Evolutionary conservation across 2,113 vertebrate genomes (phyloP).

Genomic region (Oriolus oriolus): DNA sequence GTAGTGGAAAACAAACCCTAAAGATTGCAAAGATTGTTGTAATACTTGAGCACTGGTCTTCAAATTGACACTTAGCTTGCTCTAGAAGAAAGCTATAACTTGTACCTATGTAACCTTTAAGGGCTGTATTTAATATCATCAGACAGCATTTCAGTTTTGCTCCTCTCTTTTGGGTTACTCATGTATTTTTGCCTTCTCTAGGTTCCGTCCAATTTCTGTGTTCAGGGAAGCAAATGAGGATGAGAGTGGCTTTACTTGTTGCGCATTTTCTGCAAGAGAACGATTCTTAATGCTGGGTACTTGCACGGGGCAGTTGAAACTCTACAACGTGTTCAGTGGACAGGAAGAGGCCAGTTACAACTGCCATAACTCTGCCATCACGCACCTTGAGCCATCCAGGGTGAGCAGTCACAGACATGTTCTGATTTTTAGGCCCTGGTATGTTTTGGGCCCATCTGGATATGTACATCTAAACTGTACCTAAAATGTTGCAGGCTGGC

Average conservation of each 20-base stretch:
- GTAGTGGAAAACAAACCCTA: not conserved
- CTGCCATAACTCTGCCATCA: slow-evolving; percentile 96
- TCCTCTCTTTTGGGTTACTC: not conserved
- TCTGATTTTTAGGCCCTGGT: not conserved
- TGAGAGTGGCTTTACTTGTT: slow-evolving; percentile 96
- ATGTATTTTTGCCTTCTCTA: slow-evolving; percentile 40
- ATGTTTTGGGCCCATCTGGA: not conserved
- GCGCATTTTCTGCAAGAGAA: slow-evolving; percentile 95
- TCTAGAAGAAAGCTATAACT: not conserved
- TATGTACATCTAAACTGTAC: not conserved
- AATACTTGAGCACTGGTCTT: not conserved
- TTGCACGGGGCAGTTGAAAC: slow-evolving; percentile 93
- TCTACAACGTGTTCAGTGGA: slow-evolving; percentile 97
- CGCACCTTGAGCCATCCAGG: slow-evolving; percentile 94
- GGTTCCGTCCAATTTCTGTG: slow-evolving; percentile 97
- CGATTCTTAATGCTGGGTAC: slow-evolving; percentile 97
- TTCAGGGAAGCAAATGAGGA: slow-evolving; percentile 98
- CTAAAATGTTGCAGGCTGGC: not conserved
- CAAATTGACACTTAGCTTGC: not conserved
- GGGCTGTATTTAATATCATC: not conserved
- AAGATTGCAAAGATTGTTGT: not conserved
- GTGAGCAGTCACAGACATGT: slow-evolving; percentile 61
- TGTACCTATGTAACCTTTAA: not conserved
- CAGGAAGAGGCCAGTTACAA: slow-evolving; percentile 98
- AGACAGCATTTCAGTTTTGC: not conserved